Evolutionary conservation across 2,888 invertebrate species (phyloP).

Genomic region (Sericinus montela): DNA sequence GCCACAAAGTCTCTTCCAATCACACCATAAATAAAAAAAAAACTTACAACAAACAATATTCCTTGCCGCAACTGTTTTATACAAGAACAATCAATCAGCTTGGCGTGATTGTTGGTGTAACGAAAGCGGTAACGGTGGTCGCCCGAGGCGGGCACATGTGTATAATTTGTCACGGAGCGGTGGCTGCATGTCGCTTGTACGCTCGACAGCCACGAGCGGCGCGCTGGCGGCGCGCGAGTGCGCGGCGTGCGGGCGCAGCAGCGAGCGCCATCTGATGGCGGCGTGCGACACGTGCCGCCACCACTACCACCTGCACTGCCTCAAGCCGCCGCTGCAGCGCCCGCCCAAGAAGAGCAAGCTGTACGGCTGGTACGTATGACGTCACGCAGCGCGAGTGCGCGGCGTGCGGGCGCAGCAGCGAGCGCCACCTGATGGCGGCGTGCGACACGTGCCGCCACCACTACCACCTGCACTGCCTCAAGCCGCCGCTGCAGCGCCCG

Average conservation of each 20-base stretch:
- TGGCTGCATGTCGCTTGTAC: not conserved
- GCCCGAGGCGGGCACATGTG: too few relatives aligned
- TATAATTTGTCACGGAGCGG: too few relatives aligned
- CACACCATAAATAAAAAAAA: too few relatives aligned
- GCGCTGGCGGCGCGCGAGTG: slow-evolving; percentile 83
- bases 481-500: slow-evolving; percentile 95
- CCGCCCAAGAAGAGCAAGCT: slow-evolving; percentile 97
- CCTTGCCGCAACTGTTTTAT: too few relatives aligned
- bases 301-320: slow-evolving; percentile 95
- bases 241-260: slow-evolving; percentile 90
- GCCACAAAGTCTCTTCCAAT: too few relatives aligned
- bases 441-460: slow-evolving; percentile 96
- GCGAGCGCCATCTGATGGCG: slow-evolving; percentile 95
- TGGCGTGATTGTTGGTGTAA: too few relatives aligned
- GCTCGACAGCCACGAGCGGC: slow-evolving; percentile 6
- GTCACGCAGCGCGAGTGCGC: slow-evolving; percentile 86
- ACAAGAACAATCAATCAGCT: too few relatives aligned
- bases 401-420: slow-evolving; percentile 90
- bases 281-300: slow-evolving; percentile 96
- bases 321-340: slow-evolving; percentile 95
- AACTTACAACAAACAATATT: too few relatives aligned
- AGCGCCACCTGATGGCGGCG: slow-evolving; percentile 95
- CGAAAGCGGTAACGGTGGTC: too few relatives aligned
- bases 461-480: slow-evolving; percentile 96
- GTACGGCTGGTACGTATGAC: slow-evolving; percentile 88